Conservation (phyloP, 2,888 invertebrate genomes). For the Steinernema hermaphroditum region DNA sequence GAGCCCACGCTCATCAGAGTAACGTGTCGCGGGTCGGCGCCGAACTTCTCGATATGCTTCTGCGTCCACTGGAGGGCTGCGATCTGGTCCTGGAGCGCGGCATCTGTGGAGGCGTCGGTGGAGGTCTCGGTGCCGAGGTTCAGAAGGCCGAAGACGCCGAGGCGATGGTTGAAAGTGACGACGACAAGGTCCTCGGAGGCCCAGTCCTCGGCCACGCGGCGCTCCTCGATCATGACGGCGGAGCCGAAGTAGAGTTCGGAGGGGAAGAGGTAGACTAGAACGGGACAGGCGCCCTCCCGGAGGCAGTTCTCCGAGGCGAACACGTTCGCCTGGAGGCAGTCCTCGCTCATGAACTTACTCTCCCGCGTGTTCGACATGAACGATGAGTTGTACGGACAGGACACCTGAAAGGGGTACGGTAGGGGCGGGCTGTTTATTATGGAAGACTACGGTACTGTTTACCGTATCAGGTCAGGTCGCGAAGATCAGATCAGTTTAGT, state of each 20-base stretch:
- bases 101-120: slow-evolving; percentile 1
- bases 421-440: too few relatives aligned
- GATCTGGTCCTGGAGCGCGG: slow-evolving; percentile 2
- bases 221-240: neutral
- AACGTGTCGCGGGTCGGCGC: neutral
- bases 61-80: slow-evolving; percentile 14
- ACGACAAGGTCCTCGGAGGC: slow-evolving; percentile 12
- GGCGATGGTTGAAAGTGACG: slow-evolving; percentile 17
- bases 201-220: slow-evolving; percentile 5
- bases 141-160: neutral
- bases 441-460: too few relatives aligned
- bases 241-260: slow-evolving; percentile 16
- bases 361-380: neutral
- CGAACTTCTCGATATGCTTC: neutral
- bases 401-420: neutral
- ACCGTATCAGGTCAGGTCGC: too few relatives aligned
- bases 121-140: neutral
- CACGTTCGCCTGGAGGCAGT: slow-evolving; percentile 18
- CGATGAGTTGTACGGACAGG: slow-evolving; percentile 16
- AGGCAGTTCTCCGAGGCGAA: slow-evolving; percentile 10
- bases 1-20: slow-evolving; percentile 24
- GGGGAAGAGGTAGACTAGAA: neutral
- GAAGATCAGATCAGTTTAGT: too few relatives aligned
- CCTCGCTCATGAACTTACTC: slow-evolving; percentile 24
- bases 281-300: neutral